These are phyloP conservation scores for Crax fasciolata DNA, from an alignment of 2,797 vertebrate species.

Conservation along the genomic window DNA sequence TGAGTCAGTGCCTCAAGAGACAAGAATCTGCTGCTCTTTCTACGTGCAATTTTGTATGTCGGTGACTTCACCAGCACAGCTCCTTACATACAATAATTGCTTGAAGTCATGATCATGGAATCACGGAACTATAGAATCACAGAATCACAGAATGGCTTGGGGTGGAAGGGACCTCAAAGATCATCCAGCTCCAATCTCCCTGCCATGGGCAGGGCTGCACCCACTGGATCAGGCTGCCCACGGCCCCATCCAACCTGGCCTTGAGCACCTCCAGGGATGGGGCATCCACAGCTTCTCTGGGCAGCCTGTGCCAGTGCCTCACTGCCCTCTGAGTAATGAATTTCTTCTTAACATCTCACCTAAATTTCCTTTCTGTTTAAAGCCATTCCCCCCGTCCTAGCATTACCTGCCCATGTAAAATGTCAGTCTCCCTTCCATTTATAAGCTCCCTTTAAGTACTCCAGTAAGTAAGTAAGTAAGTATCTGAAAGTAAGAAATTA, in stretches of 20 bases:
- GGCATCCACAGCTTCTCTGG: neutral
- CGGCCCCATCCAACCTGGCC: neutral
- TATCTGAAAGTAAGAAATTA: too few species aligned
- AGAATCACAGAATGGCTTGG: neutral
- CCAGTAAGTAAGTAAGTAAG: too few species aligned
- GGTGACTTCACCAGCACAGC: accelerated
- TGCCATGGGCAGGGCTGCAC: too few species aligned
- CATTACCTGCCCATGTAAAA: neutral
- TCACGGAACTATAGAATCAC: neutral
- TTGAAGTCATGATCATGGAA: neutral
- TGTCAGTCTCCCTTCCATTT: neutral
- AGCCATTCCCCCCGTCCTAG: neutral
- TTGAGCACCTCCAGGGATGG: neutral
- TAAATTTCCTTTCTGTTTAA: neutral
- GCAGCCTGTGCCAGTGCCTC: neutral
- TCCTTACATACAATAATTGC: neutral
- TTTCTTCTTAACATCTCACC: neutral
- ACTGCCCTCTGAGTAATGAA: neutral
- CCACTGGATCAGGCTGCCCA: neutral
- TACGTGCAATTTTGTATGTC: accelerated
- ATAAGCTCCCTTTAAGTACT: neutral
- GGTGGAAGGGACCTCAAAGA: neutral
- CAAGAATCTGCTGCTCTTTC: accelerated
- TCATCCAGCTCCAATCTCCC: neutral
- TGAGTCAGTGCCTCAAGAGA: neutral